Percentiles rank a stretch among this genome's conserved stretches.
phyloP scores from a whole-genome alignment of 1,140 invertebrate genomes.

The Diorhabda carinulata region DNA sequence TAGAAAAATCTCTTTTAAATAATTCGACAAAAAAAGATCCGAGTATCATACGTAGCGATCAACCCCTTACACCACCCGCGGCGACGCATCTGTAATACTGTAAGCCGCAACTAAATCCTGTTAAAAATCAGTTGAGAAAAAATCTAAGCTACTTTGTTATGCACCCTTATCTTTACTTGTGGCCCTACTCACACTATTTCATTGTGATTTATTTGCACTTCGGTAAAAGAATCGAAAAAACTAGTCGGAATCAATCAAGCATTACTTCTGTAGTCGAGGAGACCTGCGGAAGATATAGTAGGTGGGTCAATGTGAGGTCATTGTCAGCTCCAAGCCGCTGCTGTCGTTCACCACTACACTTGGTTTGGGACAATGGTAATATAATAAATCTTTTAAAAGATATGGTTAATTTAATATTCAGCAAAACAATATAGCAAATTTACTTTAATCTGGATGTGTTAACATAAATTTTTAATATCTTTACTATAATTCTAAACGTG shows the following conservation, averaged over 20 bases:
- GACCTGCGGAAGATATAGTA: slow-evolving; percentile 46
- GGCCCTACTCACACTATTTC: slow-evolving; percentile 44
- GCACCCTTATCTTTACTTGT: slow-evolving; percentile 38
- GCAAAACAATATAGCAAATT: too few species aligned
- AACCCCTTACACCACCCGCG: background rate
- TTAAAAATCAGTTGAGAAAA: slow-evolving; percentile 44
- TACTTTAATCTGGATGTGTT: too few species aligned
- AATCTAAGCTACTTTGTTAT: slow-evolving; percentile 46
- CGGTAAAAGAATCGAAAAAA: slow-evolving; percentile 48
- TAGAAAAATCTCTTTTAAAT: slow-evolving; percentile 8
- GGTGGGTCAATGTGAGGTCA: slow-evolving; percentile 41
- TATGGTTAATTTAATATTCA: too few species aligned
- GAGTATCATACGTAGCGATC: background rate
- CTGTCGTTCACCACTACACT: slow-evolving; percentile 8
- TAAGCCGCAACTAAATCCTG: slow-evolving; percentile 27
- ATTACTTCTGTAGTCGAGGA: slow-evolving; percentile 43
- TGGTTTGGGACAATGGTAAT: background rate
- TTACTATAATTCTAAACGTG: too few species aligned
- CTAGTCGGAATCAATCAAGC: slow-evolving; percentile 48
- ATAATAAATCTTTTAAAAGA: too few species aligned
- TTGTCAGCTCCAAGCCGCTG: slow-evolving; percentile 31
- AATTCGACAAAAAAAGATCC: slow-evolving; percentile 23
- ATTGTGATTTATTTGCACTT: slow-evolving; percentile 50
- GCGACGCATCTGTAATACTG: slow-evolving; percentile 1
- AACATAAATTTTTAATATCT: too few species aligned